A percentile compares a stretch with the other conserved stretches of the same genome.
Conservation (phyloP, 2,113 vertebrate genomes). For the Ptychochromis oligacanthus region DNA sequence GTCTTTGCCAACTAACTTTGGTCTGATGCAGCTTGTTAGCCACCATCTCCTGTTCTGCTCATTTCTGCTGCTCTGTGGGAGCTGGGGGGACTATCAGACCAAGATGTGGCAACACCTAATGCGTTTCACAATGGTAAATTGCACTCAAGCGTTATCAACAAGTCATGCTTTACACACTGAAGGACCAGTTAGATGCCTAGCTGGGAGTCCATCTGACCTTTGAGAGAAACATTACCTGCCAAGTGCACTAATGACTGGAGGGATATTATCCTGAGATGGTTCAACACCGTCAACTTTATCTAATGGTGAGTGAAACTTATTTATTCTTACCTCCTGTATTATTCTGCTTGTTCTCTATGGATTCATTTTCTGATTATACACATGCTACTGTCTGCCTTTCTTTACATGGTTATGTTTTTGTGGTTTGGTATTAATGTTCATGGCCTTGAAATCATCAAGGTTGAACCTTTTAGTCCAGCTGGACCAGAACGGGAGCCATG, state of each 20-base stretch:
- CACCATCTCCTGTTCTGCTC: not conserved
- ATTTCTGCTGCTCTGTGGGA: not conserved
- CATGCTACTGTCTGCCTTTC: not conserved
- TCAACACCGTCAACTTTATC: not conserved
- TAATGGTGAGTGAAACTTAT: not conserved
- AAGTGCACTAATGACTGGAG: constrained; percentile 5
- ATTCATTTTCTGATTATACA: not conserved
- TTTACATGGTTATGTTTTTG: not conserved
- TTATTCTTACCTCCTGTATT: not conserved
- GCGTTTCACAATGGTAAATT: not conserved
- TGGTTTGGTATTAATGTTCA: not conserved
- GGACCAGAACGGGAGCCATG: not conserved
- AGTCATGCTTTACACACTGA: not conserved
- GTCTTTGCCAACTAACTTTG: not conserved
- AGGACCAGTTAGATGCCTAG: not conserved
- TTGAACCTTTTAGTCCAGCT: not conserved
- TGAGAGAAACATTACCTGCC: constrained; percentile 18
- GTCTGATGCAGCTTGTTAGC: not conserved
- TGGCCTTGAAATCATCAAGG: not conserved
- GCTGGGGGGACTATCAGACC: not conserved
- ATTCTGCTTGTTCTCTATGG: not conserved
- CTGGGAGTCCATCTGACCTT: constrained; percentile 19
- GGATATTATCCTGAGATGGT: not conserved
- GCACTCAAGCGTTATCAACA: not conserved
- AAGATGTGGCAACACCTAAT: not conserved